Percentiles rank a stretch among this genome's conserved stretches.
Evolutionary conservation across 2,888 invertebrate genomes (phyloP).

Genomic region (Synergus laeviventris): DNA sequence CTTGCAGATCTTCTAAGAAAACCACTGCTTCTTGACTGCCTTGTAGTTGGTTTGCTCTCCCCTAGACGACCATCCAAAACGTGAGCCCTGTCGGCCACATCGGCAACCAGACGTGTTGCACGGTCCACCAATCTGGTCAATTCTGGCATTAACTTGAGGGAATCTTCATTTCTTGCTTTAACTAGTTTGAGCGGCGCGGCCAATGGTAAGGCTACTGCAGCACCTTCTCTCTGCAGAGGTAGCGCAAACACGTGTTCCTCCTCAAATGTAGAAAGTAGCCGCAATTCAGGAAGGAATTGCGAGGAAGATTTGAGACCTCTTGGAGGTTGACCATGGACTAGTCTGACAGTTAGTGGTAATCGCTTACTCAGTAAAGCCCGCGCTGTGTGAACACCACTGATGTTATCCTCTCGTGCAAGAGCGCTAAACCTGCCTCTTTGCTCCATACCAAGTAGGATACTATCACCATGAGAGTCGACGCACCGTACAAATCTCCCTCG

Average conservation of each 20-base stretch:
- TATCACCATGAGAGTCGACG: conserved; percentile 89
- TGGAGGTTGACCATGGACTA: conserved; percentile 93
- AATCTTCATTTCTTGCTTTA: conserved; percentile 88
- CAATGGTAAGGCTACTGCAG: conserved; percentile 88
- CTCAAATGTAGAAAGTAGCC: conserved; percentile 89
- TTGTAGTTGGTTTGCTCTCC: conserved; percentile 76
- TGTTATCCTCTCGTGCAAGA: conserved; percentile 94
- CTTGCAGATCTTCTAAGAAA: conserved; percentile 85
- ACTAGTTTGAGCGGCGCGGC: conserved; percentile 92
- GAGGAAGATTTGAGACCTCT: conserved; percentile 88
- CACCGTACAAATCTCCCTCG: conserved; percentile 90
- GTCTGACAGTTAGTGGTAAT: conserved; percentile 92
- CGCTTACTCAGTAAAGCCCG: conserved; percentile 92
- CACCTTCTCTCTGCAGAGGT: conserved; percentile 87
- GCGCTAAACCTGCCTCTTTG: conserved; percentile 95
- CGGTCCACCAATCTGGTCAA: conserved; percentile 88
- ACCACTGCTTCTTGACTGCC: conserved; percentile 68
- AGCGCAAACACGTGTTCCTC: conserved; percentile 91
- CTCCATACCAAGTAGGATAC: conserved; percentile 88
- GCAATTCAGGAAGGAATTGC: conserved; percentile 90
- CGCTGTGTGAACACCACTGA: conserved; percentile 95
- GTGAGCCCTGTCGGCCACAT: conserved; percentile 89
- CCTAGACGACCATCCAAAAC: conserved; percentile 88
- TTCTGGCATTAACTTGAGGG: conserved; percentile 81
- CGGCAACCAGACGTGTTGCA: conserved; percentile 84